Evolutionary conservation across 37 sponge, comb jelly and placozoan genomes (phyloP).

Genomic region (Petrosia ficiformis): DNA sequence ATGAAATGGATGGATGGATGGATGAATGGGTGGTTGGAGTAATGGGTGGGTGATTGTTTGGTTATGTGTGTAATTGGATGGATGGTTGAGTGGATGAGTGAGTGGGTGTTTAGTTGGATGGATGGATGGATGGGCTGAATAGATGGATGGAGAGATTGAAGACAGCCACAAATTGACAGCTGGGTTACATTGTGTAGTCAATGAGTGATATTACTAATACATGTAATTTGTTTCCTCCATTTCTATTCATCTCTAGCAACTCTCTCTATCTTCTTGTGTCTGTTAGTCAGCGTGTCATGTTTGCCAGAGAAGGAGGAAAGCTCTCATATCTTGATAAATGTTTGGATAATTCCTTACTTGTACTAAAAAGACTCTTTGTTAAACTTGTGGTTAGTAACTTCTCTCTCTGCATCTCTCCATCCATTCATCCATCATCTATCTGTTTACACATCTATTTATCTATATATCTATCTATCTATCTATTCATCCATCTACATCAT

Average conservation of each 20-base stretch:
- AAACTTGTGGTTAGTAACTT: conserved; percentile 66
- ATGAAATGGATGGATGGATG: conserved; percentile 14
- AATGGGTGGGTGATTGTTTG: not conserved
- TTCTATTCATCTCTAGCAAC: conserved; percentile 55
- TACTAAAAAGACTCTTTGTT: conserved; percentile 72
- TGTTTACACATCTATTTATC: too few species aligned
- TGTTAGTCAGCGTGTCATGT: conserved; percentile 62
- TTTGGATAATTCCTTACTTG: conserved; percentile 48
- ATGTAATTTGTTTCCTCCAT: not conserved
- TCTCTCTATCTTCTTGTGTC: conserved; percentile 62
- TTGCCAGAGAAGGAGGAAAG: conserved; percentile 32
- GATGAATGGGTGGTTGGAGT: too few species aligned
- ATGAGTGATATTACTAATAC: too few species aligned
- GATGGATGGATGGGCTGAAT: too few species aligned
- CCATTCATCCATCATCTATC: not conserved
- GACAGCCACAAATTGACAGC: too few species aligned
- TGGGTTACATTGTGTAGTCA: too few species aligned
- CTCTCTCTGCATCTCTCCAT: not conserved
- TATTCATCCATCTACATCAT: too few species aligned
- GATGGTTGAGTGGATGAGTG: too few species aligned
- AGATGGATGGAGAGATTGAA: too few species aligned
- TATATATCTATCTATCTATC: too few species aligned
- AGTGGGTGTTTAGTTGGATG: too few species aligned
- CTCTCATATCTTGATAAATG: conserved; percentile 58
- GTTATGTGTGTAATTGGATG: too few species aligned